Conservation (phyloP, 2,113 vertebrate species). For the Pedetes capensis region DNA sequence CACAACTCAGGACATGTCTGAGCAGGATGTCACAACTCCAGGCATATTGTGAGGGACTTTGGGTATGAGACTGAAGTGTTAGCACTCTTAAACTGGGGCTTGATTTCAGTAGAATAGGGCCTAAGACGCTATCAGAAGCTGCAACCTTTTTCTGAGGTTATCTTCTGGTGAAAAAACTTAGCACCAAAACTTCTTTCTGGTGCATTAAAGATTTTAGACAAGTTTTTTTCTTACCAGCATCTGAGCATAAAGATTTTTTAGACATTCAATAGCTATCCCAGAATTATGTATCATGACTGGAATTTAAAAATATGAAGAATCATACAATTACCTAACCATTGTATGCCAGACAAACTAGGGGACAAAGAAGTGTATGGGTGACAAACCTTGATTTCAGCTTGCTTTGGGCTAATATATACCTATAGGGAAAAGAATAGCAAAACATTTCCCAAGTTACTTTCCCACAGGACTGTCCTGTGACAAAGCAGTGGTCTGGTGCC, state of each 20-base stretch:
- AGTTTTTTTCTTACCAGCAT: background rate
- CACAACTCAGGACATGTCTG: background rate
- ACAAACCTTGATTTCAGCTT: background rate
- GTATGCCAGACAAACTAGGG: background rate
- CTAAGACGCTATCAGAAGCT: background rate
- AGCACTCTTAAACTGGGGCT: background rate
- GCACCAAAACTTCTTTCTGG: background rate
- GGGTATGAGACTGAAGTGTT: background rate
- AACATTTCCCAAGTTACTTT: background rate
- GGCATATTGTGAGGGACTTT: background rate
- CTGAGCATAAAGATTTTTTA: background rate
- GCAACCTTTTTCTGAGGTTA: background rate
- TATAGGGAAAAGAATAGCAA: background rate
- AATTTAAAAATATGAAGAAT: background rate
- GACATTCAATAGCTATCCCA: background rate
- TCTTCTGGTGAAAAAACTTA: background rate
- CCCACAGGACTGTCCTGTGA: too few species aligned
- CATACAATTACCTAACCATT: background rate
- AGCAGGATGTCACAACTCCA: background rate
- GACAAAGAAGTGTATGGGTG: background rate
- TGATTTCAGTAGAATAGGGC: background rate
- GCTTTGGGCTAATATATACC: background rate
- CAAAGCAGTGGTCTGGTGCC: background rate
- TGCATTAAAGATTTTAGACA: constrained; percentile 7
- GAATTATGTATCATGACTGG: background rate